Evolutionary conservation across 1,140 invertebrate species (phyloP).

Genomic region (Drosophila melanogaster): DNA sequence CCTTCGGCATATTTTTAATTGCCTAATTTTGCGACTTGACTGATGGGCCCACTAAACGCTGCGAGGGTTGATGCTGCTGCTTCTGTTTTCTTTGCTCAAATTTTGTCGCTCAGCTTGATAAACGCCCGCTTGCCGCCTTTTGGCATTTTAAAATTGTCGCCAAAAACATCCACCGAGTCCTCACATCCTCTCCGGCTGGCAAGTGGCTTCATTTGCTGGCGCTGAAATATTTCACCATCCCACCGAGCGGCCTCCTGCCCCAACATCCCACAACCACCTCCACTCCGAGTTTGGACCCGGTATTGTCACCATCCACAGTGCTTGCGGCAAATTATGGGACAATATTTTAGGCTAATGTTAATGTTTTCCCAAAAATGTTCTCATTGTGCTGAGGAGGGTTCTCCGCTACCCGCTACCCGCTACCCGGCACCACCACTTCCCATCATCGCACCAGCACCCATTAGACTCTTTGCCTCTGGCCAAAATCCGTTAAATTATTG

Average conservation of each 20-base stretch:
- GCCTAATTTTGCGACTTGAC: constrained; percentile 84
- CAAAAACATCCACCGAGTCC: constrained; percentile 57
- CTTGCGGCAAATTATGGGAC: constrained; percentile 83
- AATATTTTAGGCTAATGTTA: constrained; percentile 84
- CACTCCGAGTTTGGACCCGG: constrained; percentile 38
- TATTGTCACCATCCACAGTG: constrained; percentile 78
- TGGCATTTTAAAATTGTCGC: constrained; percentile 83
- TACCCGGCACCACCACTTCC: not conserved
- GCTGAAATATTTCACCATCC: constrained; percentile 73
- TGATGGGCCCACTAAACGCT: constrained; percentile 71
- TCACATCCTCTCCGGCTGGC: constrained; percentile 41
- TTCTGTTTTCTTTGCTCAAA: constrained; percentile 48
- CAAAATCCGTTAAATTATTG: constrained; percentile 83
- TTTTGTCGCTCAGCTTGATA: constrained; percentile 76
- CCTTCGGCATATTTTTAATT: constrained; percentile 85
- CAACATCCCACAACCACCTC: not conserved
- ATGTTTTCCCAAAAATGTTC: constrained; percentile 83
- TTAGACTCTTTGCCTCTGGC: constrained; percentile 53
- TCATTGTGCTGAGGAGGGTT: constrained; percentile 67
- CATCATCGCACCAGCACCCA: not conserved
- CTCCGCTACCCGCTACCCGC: not conserved
- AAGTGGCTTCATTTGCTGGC: constrained; percentile 80
- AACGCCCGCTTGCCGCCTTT: constrained; percentile 66
- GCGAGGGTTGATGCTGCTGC: constrained; percentile 48
- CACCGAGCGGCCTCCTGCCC: not conserved